Conservation (phyloP, 2,113 vertebrate genomes). For the Ascaphus truei region DNA sequence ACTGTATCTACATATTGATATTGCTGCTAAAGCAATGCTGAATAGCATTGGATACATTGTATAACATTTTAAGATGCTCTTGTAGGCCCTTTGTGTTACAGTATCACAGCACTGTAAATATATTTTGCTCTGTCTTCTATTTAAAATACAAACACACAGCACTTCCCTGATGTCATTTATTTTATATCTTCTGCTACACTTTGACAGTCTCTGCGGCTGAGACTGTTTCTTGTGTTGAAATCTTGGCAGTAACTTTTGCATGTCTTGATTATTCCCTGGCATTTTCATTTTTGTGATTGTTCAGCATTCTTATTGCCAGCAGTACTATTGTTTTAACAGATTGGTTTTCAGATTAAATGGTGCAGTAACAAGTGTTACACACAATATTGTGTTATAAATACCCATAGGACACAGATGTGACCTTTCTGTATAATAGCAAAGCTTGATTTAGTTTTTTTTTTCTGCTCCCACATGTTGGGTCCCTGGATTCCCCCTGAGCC, state of each 20-base stretch:
- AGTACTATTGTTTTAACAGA: constrained; percentile 13
- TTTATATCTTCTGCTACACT: background rate
- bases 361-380: background rate
- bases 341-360: background rate
- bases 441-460: too few relatives aligned
- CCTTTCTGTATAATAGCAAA: too few relatives aligned
- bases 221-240: background rate
- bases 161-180: background rate
- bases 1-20: too few relatives aligned
- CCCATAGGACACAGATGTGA: too few relatives aligned
- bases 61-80: too few relatives aligned
- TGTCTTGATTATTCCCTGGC: constrained; percentile 9
- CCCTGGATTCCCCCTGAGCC: too few relatives aligned
- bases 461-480: too few relatives aligned
- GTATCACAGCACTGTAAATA: background rate
- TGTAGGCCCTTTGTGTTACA: background rate
- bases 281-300: constrained; percentile 17
- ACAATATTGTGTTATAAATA: background rate
- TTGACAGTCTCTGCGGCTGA: background rate
- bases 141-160: background rate
- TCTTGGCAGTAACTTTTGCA: constrained; percentile 16
- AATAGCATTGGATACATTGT: too few relatives aligned
- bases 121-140: background rate
- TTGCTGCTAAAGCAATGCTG: too few relatives aligned
- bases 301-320: constrained; percentile 11